These are phyloP conservation scores for Pemphigus obesinymphae DNA, from an alignment of 1,140 invertebrate genomes.

Conservation along the genomic window DNA sequence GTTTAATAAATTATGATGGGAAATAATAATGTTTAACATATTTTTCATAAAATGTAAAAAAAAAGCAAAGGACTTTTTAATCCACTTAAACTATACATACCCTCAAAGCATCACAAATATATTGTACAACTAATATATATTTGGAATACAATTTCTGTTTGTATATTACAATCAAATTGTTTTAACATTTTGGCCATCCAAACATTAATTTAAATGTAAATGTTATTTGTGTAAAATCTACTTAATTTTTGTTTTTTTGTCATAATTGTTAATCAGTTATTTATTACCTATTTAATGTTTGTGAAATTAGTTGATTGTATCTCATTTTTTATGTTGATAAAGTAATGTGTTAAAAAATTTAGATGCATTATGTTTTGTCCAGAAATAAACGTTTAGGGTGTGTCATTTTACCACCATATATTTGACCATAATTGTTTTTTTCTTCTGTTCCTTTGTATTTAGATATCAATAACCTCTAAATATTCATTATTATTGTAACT, in stretches of 20 bases:
- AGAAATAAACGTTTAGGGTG: background rate
- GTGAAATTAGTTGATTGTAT: conserved; percentile 4
- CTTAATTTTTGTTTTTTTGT: background rate
- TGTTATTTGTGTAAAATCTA: background rate
- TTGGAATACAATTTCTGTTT: background rate
- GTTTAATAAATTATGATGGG: too few relatives aligned
- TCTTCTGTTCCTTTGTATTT: too few relatives aligned
- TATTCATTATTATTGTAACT: too few relatives aligned
- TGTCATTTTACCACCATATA: conserved; percentile 46
- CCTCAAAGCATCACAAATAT: background rate
- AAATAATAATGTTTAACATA: too few relatives aligned
- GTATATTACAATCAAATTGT: too few relatives aligned
- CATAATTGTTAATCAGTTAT: background rate
- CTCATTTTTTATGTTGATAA: background rate
- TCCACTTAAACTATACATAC: background rate
- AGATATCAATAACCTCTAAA: too few relatives aligned
- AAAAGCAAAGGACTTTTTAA: background rate
- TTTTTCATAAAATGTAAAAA: too few relatives aligned
- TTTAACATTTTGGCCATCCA: background rate
- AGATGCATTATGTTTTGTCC: background rate
- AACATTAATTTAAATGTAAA: background rate
- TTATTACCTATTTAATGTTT: background rate
- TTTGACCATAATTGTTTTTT: too few relatives aligned
- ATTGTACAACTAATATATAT: background rate
- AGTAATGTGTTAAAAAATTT: background rate